Percentiles rank a stretch among this genome's conserved stretches.
Evolutionary conservation across 2,888 invertebrate species (phyloP).

Genomic region (Tetramorium bicarinatum): DNA sequence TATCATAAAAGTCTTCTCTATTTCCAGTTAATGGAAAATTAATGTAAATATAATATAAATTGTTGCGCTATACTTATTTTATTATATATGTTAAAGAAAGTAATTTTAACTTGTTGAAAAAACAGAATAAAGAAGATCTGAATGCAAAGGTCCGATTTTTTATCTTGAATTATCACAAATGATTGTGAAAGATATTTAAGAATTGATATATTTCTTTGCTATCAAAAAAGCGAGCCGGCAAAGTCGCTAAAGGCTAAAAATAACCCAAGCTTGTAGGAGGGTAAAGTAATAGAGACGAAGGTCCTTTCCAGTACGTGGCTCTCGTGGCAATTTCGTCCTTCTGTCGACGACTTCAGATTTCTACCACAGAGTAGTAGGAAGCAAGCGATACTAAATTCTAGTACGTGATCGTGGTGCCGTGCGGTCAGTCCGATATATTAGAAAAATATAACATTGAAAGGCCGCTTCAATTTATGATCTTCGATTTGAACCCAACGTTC

Average conservation of each 20-base stretch:
- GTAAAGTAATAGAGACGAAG: slow-evolving; percentile 40
- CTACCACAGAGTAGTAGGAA: slow-evolving; percentile 47
- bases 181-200: slow-evolving; percentile 11
- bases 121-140: neutral
- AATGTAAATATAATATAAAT: neutral
- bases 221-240: neutral
- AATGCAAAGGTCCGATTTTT: neutral
- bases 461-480: slow-evolving; percentile 48
- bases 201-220: slow-evolving; percentile 27
- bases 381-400: slow-evolving; percentile 68
- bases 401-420: slow-evolving; percentile 60
- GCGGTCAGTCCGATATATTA: slow-evolving; percentile 45
- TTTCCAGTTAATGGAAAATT: neutral
- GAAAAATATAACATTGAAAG: slow-evolving; percentile 62
- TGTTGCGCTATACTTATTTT: neutral
- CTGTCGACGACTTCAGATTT: slow-evolving; percentile 33
- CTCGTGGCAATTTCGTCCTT: slow-evolving; percentile 44
- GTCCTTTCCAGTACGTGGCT: slow-evolving; percentile 34
- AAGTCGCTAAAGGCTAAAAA: slow-evolving; percentile 29
- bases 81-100: neutral
- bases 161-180: slow-evolving; percentile 4
- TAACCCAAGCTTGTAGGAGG: neutral
- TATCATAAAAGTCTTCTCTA: neutral
- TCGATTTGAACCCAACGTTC: slow-evolving; percentile 26
- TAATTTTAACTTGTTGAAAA: neutral